Percentiles rank a stretch among this genome's conserved stretches.
Conservation (phyloP, 1,140 invertebrate genomes). For the Trinorchestia longiramus region DNA sequence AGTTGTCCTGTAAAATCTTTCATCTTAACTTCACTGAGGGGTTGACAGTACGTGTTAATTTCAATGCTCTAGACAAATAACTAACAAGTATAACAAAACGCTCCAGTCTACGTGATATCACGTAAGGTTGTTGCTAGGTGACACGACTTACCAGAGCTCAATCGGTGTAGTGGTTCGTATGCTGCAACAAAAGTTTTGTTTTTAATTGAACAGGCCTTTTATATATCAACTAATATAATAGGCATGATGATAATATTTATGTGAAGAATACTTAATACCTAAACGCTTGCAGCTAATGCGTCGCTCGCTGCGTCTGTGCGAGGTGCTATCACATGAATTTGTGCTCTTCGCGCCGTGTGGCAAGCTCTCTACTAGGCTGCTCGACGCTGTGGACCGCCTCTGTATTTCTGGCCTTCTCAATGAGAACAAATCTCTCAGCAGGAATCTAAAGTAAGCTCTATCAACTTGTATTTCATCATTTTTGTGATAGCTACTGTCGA, state of each 20-base stretch:
- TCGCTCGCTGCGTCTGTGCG: conserved; percentile 37
- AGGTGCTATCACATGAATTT: conserved; percentile 14
- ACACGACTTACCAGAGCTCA: too few relatives aligned
- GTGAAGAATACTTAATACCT: neutral
- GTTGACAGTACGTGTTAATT: too few relatives aligned
- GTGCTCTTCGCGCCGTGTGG: conserved; percentile 38
- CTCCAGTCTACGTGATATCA: too few relatives aligned
- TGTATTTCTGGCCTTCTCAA: neutral
- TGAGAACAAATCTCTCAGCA: conserved; percentile 23
- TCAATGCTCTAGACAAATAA: too few relatives aligned
- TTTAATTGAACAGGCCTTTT: too few relatives aligned
- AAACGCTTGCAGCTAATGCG: conserved; percentile 27
- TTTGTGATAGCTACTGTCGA: neutral
- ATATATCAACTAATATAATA: too few relatives aligned
- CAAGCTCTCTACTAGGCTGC: conserved; percentile 25
- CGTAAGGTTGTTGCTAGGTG: too few relatives aligned
- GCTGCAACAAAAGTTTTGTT: too few relatives aligned
- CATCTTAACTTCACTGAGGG: too few relatives aligned
- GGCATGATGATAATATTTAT: neutral
- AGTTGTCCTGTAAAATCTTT: too few relatives aligned
- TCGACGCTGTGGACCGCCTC: conserved; percentile 26
- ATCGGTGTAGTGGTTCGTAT: too few relatives aligned
- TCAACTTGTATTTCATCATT: neutral
- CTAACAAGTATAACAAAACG: too few relatives aligned
- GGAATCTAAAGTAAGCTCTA: conserved; percentile 1